Evolutionary conservation across 2,113 vertebrate genomes (phyloP), one percentile per base, ranked within the genome.

Genomic region (Cyanoderma ruficeps): DNA sequence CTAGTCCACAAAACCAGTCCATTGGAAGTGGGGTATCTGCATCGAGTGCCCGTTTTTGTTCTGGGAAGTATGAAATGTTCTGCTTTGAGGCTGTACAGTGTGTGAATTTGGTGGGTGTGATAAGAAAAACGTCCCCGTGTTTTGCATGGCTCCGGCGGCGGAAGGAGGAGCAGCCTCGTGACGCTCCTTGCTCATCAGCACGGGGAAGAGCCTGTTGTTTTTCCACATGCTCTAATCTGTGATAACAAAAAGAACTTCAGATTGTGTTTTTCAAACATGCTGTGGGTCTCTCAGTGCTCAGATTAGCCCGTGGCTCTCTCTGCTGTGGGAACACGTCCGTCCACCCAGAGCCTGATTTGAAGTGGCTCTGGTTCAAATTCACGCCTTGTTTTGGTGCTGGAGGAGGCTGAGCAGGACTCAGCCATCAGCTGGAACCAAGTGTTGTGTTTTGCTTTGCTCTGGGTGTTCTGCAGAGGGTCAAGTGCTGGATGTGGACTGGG

Each of bases 231-330:
- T 91, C 60, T 39, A 56, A 81, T 90, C 90, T 76, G 52, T 27
- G 90, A 87, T 70, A 90, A 81, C 86, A 89, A 46, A 81, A 95
- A 56, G 69, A 87, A 30, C 77, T 89, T 70, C 79, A 88, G 89
- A 79, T 89, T 92, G 70, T 70, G 83, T 88, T 84, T 95, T 86
- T 31, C 60, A 67, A 64, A 64, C 35, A 16, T 2, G 1, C 81
- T 11, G 41, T 14, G 46, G 35, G 57, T 50, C 39, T 55, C 69
- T 53, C 3, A 0, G 47, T 10, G 80, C 76, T 87, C 52, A 27
- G 82, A 78, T 69, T 91, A 89, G 63, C 74, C 42, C 1, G 39
- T 2, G 50, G 1, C 68, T 57, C 7, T 80, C 12, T 83, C 6
- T 6, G 2, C 42, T 53, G 9, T 2, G 4, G 37, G 10, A 15